Base-by-base conservation (phyloP, 2,888 invertebrate species). In the Agrochola lychnidis region DNA sequence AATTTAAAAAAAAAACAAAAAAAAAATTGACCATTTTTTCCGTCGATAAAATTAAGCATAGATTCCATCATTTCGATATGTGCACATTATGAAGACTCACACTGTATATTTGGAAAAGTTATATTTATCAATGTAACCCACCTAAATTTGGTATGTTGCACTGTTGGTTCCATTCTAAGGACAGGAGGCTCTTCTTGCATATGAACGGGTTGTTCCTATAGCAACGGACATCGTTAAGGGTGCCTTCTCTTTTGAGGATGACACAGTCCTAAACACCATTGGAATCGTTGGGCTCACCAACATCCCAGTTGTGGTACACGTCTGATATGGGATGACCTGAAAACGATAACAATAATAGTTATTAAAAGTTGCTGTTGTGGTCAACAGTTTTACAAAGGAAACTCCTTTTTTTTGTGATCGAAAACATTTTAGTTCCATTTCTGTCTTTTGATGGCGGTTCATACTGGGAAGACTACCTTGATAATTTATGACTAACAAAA, bases 61-160 rank as follows among this genome's bases (percentile, higher is more conserved):
- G n/a, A n/a, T n/a, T n/a, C n/a, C n/a, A n/a, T n/a, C n/a, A n/a
- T n/a, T n/a, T n/a, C n/a, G n/a, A n/a, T n/a, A n/a, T n/a, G n/a
- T n/a, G n/a, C n/a, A n/a, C n/a, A n/a, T n/a, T n/a, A n/a, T n/a
- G n/a, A n/a, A n/a, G n/a, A n/a, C n/a, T n/a, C n/a, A n/a, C n/a
- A n/a, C n/a, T n/a, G n/a, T n/a, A 7, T 4, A 7, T 66, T 66
- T 45, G 12, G 19, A 67, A 22, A 67, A 7, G 9, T 67, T 12
- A 30, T 25, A 19, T 7, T 66, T 22, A 67, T 67, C 7, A 30
- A 9, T 9, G 2, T 51, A 22, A 67, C 72, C 78, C 77, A 95
- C 96, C 92, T 72, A 73, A 78, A 87, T 94, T 90, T 0, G 94
- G 94, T 57, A 94, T 89, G 68, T 94, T 89, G 80, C 96, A 96